Evolutionary conservation across 2,797 vertebrate species (phyloP).

Genomic region (Betta splendens): DNA sequence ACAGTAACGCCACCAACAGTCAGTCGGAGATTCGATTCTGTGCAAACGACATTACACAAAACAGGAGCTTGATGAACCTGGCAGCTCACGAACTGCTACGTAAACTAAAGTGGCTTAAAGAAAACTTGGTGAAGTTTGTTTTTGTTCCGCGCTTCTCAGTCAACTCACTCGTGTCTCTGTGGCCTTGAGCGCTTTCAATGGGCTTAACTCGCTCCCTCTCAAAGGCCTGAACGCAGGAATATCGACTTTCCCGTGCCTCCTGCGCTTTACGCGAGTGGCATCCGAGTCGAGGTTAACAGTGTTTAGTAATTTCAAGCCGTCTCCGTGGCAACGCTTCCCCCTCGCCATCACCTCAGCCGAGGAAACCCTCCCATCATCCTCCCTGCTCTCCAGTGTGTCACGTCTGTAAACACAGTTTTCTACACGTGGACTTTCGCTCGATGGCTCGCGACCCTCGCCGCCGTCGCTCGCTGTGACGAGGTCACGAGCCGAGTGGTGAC

Average conservation of each 20-base stretch:
- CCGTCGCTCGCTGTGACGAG: conserved; percentile 10
- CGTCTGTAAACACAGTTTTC: background rate
- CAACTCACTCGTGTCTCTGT: conserved; percentile 14
- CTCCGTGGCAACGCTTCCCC: conserved; percentile 65
- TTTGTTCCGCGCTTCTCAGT: conserved; percentile 3
- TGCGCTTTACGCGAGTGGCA: conserved; percentile 21
- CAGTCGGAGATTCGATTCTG: no score
- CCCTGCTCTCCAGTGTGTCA: conserved; percentile 21
- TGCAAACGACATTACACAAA: no score
- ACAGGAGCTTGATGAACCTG: no score
- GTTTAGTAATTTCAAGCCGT: conserved; percentile 64
- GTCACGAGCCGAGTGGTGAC: conserved; percentile 12
- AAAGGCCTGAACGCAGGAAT: conserved; percentile 22
- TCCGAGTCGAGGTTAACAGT: conserved; percentile 51
- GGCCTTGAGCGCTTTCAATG: conserved; percentile 33
- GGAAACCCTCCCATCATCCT: conserved; percentile 29
- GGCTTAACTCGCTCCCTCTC: conserved; percentile 14
- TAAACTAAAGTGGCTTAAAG: no score
- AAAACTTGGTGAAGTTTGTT: no score
- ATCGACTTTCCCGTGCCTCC: conserved; percentile 31
- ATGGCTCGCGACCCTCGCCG: conserved; percentile 19
- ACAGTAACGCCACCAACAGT: no score
- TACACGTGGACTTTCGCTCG: conserved; percentile 8
- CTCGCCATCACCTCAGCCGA: conserved; percentile 37
- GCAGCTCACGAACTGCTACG: no score